A percentile compares a stretch with the other conserved stretches of the same genome.
Conservation (phyloP, 2,888 invertebrate genomes). For the Subacronicta megacephala region DNA sequence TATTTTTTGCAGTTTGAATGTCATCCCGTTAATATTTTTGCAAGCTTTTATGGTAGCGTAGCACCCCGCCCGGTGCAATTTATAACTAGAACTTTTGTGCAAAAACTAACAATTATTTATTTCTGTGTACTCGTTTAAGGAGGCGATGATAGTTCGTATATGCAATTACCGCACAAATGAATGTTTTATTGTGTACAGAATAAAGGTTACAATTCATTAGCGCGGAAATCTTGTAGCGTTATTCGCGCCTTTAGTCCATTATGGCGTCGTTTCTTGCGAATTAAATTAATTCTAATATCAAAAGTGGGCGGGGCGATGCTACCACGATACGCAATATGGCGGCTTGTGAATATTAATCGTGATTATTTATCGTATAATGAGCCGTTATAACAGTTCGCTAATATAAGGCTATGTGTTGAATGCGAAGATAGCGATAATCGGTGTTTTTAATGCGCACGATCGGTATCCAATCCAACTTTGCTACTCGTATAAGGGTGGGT, state of each 20-base stretch:
- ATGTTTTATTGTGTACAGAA: constrained; percentile 25
- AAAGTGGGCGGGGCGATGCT: constrained; percentile 76
- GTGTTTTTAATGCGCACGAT: constrained; percentile 38
- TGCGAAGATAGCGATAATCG: constrained; percentile 48
- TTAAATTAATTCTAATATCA: constrained; percentile 72
- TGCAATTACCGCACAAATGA: constrained; percentile 43
- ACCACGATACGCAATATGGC: constrained; percentile 79
- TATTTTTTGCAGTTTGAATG: constrained; percentile 45
- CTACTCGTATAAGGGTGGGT: constrained; percentile 35
- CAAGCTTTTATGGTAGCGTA: constrained; percentile 25
- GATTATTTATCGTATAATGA: constrained; percentile 76
- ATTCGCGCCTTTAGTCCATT: constrained; percentile 43
- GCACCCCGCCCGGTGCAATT: constrained; percentile 33
- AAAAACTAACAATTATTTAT: constrained; percentile 51
- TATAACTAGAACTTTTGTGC: constrained; percentile 34
- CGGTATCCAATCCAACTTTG: constrained; percentile 17
- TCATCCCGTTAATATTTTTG: constrained; percentile 30
- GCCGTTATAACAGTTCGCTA: constrained; percentile 58
- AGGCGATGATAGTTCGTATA: constrained; percentile 45
- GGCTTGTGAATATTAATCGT: constrained; percentile 74
- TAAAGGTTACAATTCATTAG: constrained; percentile 55
- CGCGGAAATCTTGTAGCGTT: constrained; percentile 22
- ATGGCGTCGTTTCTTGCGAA: constrained; percentile 61
- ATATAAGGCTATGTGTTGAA: constrained; percentile 59
- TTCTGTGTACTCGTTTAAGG: constrained; percentile 46